Evolutionary conservation across 2,797 vertebrate species (phyloP).

Genomic region (Sparidentex hasta): DNA sequence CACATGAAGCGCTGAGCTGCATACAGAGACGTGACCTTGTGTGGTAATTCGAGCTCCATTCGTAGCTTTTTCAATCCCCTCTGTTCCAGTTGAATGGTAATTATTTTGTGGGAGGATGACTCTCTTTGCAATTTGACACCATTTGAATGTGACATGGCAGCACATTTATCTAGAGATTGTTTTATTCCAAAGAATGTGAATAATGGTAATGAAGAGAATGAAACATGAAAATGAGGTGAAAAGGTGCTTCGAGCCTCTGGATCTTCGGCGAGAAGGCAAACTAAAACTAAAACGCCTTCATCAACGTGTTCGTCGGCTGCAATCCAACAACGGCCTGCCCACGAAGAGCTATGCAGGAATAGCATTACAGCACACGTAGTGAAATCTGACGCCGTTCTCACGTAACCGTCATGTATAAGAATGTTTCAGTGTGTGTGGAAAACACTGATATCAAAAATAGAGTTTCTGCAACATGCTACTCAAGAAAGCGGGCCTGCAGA

Average conservation of each 20-base stretch:
- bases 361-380: slow-evolving; percentile 21
- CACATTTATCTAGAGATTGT: neutral
- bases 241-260: slow-evolving; percentile 9
- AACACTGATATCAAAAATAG: slow-evolving; percentile 17
- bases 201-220: neutral
- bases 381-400: slow-evolving; percentile 29
- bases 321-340: slow-evolving; percentile 17
- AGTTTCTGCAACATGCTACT: slow-evolving; percentile 40
- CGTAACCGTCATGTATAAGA: neutral
- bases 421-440: neutral
- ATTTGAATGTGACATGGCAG: slow-evolving; percentile 14
- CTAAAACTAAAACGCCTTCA: neutral
- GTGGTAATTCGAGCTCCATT: slow-evolving; percentile 10
- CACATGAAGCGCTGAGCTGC: neutral
- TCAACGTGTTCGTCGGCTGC: slow-evolving; percentile 39
- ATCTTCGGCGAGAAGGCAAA: slow-evolving; percentile 11
- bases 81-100: neutral
- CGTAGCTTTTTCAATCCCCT: neutral
- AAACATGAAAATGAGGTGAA: slow-evolving; percentile 7
- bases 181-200: neutral
- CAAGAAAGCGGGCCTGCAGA: slow-evolving; percentile 10
- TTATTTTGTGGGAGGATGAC: slow-evolving; percentile 12
- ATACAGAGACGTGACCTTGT: neutral
- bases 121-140: neutral
- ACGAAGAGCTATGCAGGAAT: neutral